Evolutionary conservation across 2,888 invertebrate species (phyloP).

Genomic region (Campoplex capitator): DNA sequence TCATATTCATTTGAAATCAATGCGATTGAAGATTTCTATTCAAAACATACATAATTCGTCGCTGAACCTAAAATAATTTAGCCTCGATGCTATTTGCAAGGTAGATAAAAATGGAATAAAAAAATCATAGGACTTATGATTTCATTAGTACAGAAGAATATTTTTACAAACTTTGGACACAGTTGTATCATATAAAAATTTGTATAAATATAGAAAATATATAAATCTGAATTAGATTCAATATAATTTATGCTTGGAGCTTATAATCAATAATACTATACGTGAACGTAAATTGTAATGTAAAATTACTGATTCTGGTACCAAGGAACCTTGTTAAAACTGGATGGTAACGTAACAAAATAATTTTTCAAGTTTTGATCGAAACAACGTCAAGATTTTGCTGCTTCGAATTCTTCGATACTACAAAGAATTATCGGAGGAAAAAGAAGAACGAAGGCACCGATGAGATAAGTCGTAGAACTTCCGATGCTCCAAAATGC

Average conservation of each 20-base stretch:
- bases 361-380: conserved; percentile 12
- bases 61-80: not conserved
- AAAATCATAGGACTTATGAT: not conserved
- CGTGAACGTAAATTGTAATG: not conserved
- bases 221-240: conserved; percentile 7
- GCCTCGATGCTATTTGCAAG: not conserved
- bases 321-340: not conserved
- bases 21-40: too few relatives aligned
- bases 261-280: not conserved
- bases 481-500: conserved; percentile 97
- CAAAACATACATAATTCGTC: too few relatives aligned
- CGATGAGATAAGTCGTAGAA: conserved; percentile 91
- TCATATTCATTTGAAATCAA: too few relatives aligned
- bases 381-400: not conserved
- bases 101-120: not conserved
- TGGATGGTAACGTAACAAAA: not conserved
- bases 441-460: conserved; percentile 90
- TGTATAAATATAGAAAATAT: conserved; percentile 8
- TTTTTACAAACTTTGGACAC: conserved; percentile 14
- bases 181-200: conserved; percentile 19
- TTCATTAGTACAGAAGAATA: conserved; percentile 1
- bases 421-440: conserved; percentile 89
- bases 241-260: conserved; percentile 29
- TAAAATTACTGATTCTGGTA: not conserved
- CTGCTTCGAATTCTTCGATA: conserved; percentile 52